A percentile compares a stretch with the other conserved stretches of the same genome.
Conservation (phyloP, 2,888 invertebrate genomes). For the Polyommatus icarus region DNA sequence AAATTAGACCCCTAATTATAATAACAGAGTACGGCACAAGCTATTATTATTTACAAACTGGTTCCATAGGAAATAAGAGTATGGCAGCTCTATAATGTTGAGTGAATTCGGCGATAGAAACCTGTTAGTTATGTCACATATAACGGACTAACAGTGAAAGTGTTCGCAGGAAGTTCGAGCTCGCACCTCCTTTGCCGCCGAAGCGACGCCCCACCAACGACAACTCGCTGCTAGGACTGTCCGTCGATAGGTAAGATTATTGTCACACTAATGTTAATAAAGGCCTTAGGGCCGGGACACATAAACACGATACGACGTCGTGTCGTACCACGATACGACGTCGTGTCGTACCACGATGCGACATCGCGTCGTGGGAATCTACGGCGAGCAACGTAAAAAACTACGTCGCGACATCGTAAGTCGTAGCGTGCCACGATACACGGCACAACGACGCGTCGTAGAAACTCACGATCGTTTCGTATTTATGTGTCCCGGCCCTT, state of each 20-base stretch:
- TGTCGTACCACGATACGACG: no score
- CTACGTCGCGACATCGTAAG: no score
- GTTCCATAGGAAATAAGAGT: background rate
- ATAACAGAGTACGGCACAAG: background rate
- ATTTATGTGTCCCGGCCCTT: no score
- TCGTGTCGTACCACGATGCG: no score
- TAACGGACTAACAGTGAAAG: conserved; percentile 46
- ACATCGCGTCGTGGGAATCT: no score
- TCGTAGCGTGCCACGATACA: no score
- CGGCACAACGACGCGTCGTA: no score
- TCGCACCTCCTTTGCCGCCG: conserved; percentile 90
- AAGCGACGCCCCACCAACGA: conserved; percentile 83
- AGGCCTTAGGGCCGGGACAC: no score
- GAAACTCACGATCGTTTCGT: no score
- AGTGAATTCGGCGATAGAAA: conserved; percentile 38
- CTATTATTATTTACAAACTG: background rate
- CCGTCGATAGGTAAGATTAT: conserved; percentile 80
- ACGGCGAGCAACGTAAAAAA: no score
- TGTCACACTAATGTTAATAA: conserved; percentile 7
- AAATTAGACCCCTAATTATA: background rate
- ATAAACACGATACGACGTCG: no score
- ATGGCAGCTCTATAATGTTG: background rate
- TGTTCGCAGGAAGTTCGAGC: conserved; percentile 80
- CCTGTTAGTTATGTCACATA: conserved; percentile 38
- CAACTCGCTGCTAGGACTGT: conserved; percentile 76